Percentiles rank a stretch among this genome's conserved stretches.
Evolutionary conservation across 2,888 invertebrate genomes (phyloP).

Genomic region (Anoncus sp.): DNA sequence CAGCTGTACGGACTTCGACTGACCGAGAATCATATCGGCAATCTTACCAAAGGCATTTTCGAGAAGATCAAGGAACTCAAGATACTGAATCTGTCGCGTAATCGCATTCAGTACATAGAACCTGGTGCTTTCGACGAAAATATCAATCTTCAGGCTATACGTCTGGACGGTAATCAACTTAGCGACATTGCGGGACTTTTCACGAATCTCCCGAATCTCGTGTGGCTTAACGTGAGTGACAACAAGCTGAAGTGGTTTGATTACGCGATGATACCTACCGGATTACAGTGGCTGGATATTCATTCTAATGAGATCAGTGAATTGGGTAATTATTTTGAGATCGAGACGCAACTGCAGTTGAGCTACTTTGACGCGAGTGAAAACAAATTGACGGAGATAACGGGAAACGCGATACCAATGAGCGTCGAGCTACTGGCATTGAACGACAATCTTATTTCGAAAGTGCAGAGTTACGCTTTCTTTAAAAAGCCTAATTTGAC

Average conservation of each 20-base stretch:
- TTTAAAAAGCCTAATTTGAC: conserved; percentile 94
- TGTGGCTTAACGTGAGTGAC: conserved; percentile 94
- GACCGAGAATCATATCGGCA: conserved; percentile 93
- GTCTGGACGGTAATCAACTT: conserved; percentile 92
- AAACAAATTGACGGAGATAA: conserved; percentile 92
- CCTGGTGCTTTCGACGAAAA: conserved; percentile 91
- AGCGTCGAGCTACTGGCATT: conserved; percentile 91
- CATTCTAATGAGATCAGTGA: conserved; percentile 93
- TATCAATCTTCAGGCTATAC: conserved; percentile 90
- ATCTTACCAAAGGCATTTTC: conserved; percentile 91
- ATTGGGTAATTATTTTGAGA: conserved; percentile 93
- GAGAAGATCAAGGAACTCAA: conserved; percentile 91
- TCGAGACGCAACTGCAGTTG: conserved; percentile 91
- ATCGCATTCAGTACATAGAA: conserved; percentile 92
- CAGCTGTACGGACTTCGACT: conserved; percentile 92
- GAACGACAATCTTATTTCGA: conserved; percentile 92
- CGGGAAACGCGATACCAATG: conserved; percentile 92
- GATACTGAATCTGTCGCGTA: conserved; percentile 93
- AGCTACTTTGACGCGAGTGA: conserved; percentile 93
- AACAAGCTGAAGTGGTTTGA: conserved; percentile 93
- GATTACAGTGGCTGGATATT: conserved; percentile 93
- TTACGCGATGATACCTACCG: conserved; percentile 93
- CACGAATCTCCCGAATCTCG: conserved; percentile 91
- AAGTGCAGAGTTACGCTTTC: conserved; percentile 94
- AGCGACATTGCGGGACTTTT: conserved; percentile 92